phyloP scores from a whole-genome alignment of 2,888 invertebrate genomes.

The Pristionchus fissidentatus region DNA sequence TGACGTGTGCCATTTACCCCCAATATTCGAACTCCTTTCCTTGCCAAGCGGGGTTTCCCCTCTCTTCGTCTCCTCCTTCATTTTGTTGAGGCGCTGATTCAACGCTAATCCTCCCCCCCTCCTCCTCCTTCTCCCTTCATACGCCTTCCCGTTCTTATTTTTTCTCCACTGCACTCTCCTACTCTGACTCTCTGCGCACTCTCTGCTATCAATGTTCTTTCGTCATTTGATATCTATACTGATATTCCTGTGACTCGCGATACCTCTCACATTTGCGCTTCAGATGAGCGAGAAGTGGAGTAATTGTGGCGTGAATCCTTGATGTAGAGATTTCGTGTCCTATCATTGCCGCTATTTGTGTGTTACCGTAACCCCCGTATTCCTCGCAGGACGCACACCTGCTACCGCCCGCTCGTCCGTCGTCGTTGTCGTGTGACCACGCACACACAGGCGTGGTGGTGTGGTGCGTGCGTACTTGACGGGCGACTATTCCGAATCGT shows the following conservation, averaged over 20 bases:
- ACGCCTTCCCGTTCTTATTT: background rate
- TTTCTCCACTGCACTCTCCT: background rate
- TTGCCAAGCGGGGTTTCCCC: too few species aligned
- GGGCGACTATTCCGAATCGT: background rate
- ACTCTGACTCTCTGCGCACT: background rate
- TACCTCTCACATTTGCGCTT: background rate
- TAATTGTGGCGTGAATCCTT: background rate
- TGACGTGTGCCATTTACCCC: too few species aligned
- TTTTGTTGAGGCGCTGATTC: too few species aligned
- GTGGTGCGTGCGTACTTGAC: background rate
- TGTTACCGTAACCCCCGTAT: background rate
- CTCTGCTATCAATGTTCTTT: constrained; percentile 22
- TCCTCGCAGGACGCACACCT: constrained; percentile 11
- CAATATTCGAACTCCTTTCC: too few species aligned
- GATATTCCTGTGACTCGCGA: background rate
- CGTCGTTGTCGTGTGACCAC: background rate
- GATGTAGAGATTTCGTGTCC: background rate
- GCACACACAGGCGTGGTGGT: background rate
- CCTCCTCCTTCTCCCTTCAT: background rate
- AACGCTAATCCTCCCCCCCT: background rate
- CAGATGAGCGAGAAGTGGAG: background rate
- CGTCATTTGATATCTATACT: background rate
- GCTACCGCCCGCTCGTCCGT: constrained; percentile 4
- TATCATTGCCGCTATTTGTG: background rate
- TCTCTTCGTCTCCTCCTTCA: background rate